These are phyloP conservation scores for Xerus inauris DNA, from an alignment of 2,113 vertebrate species.

Conservation along the genomic window DNA sequence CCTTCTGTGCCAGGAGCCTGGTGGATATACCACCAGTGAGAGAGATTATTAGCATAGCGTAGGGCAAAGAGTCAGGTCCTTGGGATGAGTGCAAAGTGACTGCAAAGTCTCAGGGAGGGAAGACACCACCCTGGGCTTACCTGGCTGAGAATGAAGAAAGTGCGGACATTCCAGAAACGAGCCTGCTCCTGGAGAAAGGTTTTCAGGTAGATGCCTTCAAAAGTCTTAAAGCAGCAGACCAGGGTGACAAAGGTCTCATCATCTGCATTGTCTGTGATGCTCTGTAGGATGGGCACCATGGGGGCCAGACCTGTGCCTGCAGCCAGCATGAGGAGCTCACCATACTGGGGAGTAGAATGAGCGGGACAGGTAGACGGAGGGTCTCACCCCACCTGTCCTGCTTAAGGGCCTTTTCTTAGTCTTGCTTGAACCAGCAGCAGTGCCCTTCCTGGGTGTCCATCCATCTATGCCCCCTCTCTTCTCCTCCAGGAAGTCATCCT, in stretches of 20 bases:
- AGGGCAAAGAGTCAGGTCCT: background rate
- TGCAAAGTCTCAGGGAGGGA: background rate
- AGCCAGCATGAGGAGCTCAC: slow-evolving; percentile 89
- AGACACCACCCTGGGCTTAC: slow-evolving; percentile 72
- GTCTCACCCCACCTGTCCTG: background rate
- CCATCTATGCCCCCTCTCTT: background rate
- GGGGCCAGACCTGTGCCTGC: slow-evolving; percentile 89
- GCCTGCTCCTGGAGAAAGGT: slow-evolving; percentile 87
- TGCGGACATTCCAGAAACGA: slow-evolving; percentile 88
- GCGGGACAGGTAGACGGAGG: rapidly evolving
- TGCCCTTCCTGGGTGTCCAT: background rate
- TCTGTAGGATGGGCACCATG: slow-evolving; percentile 88
- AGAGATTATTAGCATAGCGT: rapidly evolving
- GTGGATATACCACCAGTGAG: background rate
- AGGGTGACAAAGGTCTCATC: slow-evolving; percentile 90
- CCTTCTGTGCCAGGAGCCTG: background rate
- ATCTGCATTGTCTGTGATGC: slow-evolving; percentile 87
- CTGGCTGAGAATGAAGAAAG: slow-evolving; percentile 89
- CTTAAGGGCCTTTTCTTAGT: background rate
- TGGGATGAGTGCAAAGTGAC: background rate
- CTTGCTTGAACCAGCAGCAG: background rate
- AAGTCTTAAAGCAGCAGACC: slow-evolving; percentile 88
- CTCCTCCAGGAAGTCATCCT: background rate
- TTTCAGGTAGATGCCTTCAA: slow-evolving; percentile 88
- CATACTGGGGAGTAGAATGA: slow-evolving; percentile 74